These are phyloP conservation scores for Heliangelus exortis DNA, from an alignment of 2,797 vertebrate genomes.

Conservation along the genomic window DNA sequence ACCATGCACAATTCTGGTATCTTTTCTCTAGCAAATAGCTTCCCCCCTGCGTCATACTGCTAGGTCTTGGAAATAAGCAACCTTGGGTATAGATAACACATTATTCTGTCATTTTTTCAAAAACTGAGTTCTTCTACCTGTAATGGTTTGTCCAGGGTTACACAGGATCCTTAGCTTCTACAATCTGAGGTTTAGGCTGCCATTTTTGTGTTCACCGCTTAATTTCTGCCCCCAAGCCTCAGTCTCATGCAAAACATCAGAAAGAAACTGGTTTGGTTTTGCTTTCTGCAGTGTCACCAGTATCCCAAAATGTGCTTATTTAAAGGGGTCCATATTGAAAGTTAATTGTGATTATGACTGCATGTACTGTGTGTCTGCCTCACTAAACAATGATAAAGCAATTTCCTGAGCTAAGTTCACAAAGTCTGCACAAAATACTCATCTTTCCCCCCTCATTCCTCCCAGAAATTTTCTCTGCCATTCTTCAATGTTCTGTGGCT, in stretches of 20 bases:
- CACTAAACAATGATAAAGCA: not conserved
- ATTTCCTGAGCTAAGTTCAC: not conserved
- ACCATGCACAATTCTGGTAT: not conserved
- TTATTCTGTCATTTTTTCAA: not conserved
- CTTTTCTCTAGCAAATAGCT: not conserved
- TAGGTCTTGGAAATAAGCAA: not conserved
- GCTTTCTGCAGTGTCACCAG: not conserved
- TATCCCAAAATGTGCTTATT: not conserved
- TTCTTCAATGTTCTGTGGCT: not conserved
- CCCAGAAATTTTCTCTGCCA: not conserved
- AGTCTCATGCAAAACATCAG: not conserved
- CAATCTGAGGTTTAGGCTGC: not conserved
- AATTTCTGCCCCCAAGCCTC: not conserved
- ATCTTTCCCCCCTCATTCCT: not conserved
- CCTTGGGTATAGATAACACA: not conserved
- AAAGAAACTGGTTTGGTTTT: not conserved
- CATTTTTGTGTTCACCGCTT: not conserved
- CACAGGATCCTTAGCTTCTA: not conserved
- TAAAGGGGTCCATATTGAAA: not conserved
- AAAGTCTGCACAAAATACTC: not conserved
- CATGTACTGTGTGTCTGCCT: not conserved
- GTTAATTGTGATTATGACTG: not conserved
- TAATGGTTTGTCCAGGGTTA: not conserved
- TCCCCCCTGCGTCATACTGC: rapidly evolving
- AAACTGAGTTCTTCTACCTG: not conserved